phyloP scores from a whole-genome alignment of 2,797 vertebrate species.

The Dallia pectoralis region DNA sequence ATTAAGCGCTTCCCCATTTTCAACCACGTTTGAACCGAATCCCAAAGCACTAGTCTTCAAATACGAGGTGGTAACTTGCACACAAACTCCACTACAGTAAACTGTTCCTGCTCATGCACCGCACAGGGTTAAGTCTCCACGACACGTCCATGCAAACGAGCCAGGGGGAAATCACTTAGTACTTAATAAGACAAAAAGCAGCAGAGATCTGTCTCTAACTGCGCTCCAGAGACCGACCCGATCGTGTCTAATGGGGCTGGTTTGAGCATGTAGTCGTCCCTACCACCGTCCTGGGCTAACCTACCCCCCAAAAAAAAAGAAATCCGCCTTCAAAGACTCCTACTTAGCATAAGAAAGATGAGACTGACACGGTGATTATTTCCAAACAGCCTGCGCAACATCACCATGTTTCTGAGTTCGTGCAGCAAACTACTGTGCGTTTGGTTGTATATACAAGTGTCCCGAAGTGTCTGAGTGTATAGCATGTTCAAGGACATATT shows the following conservation, averaged over 20 bases:
- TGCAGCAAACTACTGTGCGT: conserved; percentile 67
- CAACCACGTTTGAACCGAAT: conserved; percentile 1
- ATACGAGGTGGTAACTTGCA: conserved; percentile 18
- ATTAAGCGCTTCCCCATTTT: neutral
- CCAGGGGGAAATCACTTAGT: neutral
- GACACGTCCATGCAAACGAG: conserved; percentile 3
- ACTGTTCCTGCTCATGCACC: conserved; percentile 12
- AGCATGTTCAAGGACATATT: conserved; percentile 36
- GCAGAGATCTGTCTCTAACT: conserved; percentile 34
- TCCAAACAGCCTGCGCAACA: conserved; percentile 80
- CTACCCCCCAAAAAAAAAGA: conserved; percentile 75
- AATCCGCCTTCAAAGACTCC: conserved; percentile 89
- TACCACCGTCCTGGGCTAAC: conserved; percentile 71
- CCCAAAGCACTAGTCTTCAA: conserved; percentile 10
- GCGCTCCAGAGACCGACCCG: conserved; percentile 24
- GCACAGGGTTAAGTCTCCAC: conserved; percentile 12
- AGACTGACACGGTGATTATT: conserved; percentile 90
- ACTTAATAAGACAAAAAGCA: neutral
- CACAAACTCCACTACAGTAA: conserved; percentile 16
- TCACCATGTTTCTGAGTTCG: conserved; percentile 67
- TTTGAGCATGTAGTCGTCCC: conserved; percentile 67
- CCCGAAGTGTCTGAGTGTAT: conserved; percentile 32
- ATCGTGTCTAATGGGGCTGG: conserved; percentile 57
- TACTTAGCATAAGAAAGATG: conserved; percentile 97
- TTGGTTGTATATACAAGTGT: conserved; percentile 50